phyloP scores from a whole-genome alignment of 64 coral and sea anemone species.

The Montipora foliosa region DNA sequence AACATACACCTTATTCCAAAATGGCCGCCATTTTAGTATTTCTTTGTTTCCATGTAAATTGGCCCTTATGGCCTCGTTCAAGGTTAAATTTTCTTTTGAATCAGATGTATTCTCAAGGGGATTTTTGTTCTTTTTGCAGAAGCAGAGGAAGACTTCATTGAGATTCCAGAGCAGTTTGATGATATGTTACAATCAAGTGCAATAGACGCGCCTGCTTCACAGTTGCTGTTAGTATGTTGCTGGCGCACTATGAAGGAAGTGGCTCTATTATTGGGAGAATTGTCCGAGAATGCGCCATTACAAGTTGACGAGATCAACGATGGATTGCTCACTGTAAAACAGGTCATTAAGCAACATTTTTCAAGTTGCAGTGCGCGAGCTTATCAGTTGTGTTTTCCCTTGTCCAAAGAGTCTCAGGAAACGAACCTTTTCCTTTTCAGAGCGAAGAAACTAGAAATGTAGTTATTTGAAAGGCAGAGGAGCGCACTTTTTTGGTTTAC shows the following conservation, averaged over 20 bases:
- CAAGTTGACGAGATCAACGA: background rate
- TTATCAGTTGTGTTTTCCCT: background rate
- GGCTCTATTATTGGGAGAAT: slow-evolving; percentile 86
- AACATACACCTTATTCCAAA: too few species aligned
- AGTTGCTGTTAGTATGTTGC: slow-evolving; percentile 92
- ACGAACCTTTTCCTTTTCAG: too few species aligned
- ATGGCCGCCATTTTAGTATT: too few species aligned
- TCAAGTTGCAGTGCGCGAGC: too few species aligned
- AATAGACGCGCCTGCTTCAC: slow-evolving; percentile 66
- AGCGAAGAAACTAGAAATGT: too few species aligned
- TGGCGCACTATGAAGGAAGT: slow-evolving; percentile 99
- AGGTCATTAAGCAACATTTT: slow-evolving; percentile 50
- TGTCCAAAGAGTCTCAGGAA: background rate
- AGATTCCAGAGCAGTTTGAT: background rate
- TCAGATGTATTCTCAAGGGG: slow-evolving; percentile 11
- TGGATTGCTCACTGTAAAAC: slow-evolving; percentile 68
- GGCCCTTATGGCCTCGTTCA: too few species aligned
- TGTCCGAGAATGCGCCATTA: slow-evolving; percentile 63
- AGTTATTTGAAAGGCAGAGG: too few species aligned
- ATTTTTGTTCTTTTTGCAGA: background rate
- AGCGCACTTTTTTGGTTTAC: too few species aligned
- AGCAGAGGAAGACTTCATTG: background rate
- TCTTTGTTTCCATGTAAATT: too few species aligned
- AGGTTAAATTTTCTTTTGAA: too few species aligned
- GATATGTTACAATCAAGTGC: slow-evolving; percentile 14